Conservation (phyloP, 1,140 invertebrate species). For the Euglossa dilemma region DNA sequence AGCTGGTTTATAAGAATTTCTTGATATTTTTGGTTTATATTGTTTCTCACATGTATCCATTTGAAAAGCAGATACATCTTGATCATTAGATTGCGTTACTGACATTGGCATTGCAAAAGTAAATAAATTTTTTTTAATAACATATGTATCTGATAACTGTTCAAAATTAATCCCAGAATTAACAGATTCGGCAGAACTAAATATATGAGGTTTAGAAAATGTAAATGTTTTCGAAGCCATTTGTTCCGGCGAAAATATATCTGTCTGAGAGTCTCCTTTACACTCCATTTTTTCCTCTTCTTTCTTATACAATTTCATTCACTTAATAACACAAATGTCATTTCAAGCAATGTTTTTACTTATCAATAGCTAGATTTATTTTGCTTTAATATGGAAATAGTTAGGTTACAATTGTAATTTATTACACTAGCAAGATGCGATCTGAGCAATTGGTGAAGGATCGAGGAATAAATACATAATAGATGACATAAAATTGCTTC, state of each 20-base stretch:
- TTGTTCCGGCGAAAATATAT: neutral
- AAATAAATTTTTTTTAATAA: slow-evolving; percentile 26
- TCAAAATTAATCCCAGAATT: slow-evolving; percentile 47
- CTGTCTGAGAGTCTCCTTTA: neutral
- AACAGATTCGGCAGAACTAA: slow-evolving; percentile 55
- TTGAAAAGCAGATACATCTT: neutral
- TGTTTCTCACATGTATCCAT: slow-evolving; percentile 28
- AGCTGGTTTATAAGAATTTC: slow-evolving; percentile 54
- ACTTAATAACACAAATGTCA: neutral
- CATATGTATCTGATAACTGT: slow-evolving; percentile 44
- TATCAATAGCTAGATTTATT: neutral
- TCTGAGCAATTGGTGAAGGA: neutral
- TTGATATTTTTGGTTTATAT: slow-evolving; percentile 60
- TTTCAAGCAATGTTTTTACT: neutral
- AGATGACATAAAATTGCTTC: neutral
- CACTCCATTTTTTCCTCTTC: neutral
- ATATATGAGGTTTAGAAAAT: slow-evolving; percentile 69
- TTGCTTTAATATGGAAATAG: too few relatives aligned
- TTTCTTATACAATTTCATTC: neutral
- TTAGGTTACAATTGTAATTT: neutral
- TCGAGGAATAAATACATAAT: neutral
- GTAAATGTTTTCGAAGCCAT: slow-evolving; percentile 55
- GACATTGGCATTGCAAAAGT: slow-evolving; percentile 62
- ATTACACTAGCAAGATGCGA: neutral
- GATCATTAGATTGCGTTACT: slow-evolving; percentile 57